These are phyloP conservation scores for Conopomorpha cramerella DNA, from an alignment of 1,140 invertebrate genomes.

Conservation along the genomic window DNA sequence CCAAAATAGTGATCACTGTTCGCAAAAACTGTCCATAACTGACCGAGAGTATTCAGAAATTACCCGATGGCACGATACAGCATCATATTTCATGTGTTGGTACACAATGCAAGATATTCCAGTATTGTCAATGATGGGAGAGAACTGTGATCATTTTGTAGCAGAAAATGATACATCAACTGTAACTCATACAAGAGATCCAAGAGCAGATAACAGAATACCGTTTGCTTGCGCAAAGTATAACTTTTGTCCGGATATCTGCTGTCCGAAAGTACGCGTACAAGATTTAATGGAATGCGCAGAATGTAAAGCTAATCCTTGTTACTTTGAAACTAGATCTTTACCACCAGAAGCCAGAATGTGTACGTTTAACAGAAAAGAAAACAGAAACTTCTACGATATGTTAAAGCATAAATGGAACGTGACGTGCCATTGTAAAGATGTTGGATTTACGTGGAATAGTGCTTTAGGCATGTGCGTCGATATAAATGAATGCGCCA, in stretches of 20 bases:
- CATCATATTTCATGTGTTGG: constrained; percentile 71
- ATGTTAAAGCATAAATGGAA: constrained; percentile 64
- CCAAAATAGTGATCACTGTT: constrained; percentile 25
- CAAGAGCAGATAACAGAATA: constrained; percentile 57
- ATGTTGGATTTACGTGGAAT: constrained; percentile 60
- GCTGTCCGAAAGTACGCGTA: constrained; percentile 61
- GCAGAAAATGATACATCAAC: constrained; percentile 53
- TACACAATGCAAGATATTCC: constrained; percentile 62
- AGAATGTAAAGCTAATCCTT: constrained; percentile 10
- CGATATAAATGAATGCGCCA: constrained; percentile 67
- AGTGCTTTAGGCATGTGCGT: constrained; percentile 64
- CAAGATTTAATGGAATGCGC: constrained; percentile 12
- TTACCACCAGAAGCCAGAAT: too few relatives aligned
- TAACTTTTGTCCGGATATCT: constrained; percentile 70
- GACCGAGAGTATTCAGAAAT: constrained; percentile 63
- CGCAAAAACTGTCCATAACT: constrained; percentile 52
- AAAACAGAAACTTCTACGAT: constrained; percentile 59
- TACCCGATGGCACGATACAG: constrained; percentile 65
- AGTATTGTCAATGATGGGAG: constrained; percentile 54
- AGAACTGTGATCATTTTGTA: constrained; percentile 66
- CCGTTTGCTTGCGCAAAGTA: constrained; percentile 65
- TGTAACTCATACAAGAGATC: constrained; percentile 54
- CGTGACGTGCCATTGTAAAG: constrained; percentile 60
- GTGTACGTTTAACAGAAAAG: constrained; percentile 46
- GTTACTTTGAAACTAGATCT: constrained; percentile 10